A percentile compares a stretch with the other conserved stretches of the same genome.
phyloP scores from a whole-genome alignment of 2,797 vertebrate species.

The Urocyon cinereoargenteus region DNA sequence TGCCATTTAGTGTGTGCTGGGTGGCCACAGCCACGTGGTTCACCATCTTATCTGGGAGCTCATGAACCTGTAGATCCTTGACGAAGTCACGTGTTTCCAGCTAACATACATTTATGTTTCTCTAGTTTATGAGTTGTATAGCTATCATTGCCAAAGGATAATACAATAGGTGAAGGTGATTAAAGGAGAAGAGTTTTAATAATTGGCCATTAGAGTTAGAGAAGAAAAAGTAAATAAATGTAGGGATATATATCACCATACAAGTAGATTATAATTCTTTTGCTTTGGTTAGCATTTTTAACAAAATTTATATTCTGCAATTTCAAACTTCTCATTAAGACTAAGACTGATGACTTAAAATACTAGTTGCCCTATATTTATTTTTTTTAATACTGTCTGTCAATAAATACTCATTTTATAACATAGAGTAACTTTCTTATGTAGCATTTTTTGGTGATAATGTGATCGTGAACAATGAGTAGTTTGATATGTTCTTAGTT shows the following conservation, averaged over 20 bases:
- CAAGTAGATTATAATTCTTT: neutral
- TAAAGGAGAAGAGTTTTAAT: neutral
- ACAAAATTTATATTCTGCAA: conserved; percentile 31
- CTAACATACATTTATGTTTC: neutral
- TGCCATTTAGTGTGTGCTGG: conserved; percentile 4
- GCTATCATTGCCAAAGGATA: neutral
- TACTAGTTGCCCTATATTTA: neutral
- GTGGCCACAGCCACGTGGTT: neutral
- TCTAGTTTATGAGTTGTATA: neutral
- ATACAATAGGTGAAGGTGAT: neutral
- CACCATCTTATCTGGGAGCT: neutral
- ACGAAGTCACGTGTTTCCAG: neutral
- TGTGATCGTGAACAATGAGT: neutral
- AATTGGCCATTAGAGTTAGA: neutral
- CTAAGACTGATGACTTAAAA: conserved; percentile 1
- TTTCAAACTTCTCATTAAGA: conserved; percentile 35
- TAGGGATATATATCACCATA: neutral
- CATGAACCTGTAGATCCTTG: neutral
- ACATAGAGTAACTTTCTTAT: neutral
- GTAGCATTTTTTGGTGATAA: conserved; percentile 6
- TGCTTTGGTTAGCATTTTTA: neutral
- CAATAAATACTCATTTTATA: neutral
- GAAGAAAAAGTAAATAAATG: neutral
- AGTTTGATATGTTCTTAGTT: neutral
- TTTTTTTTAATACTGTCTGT: neutral